These are phyloP conservation scores for Anguilla japonica DNA, from an alignment of 2,113 vertebrate species.

Conservation along the genomic window DNA sequence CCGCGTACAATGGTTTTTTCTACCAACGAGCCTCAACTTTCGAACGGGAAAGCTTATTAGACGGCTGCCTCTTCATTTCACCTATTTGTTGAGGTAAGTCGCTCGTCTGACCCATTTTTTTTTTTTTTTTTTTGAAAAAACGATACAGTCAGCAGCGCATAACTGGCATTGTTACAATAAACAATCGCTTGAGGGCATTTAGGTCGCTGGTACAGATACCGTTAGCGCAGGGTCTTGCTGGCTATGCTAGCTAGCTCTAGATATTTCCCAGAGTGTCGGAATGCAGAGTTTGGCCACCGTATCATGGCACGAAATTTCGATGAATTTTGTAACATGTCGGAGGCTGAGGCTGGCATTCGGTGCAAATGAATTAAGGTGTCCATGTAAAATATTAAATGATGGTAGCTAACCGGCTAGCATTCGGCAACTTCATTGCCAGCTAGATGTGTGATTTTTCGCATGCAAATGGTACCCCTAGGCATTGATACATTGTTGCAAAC, in stretches of 20 bases:
- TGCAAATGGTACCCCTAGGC: background rate
- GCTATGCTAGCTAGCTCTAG: background rate
- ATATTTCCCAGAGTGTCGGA: background rate
- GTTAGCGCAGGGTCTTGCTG: background rate
- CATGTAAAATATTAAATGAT: background rate
- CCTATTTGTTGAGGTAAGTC: constrained; percentile 61
- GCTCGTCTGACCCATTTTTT: background rate
- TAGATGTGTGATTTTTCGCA: background rate
- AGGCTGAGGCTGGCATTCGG: background rate
- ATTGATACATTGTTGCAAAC: background rate
- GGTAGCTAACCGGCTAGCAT: background rate
- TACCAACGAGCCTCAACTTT: constrained; percentile 64
- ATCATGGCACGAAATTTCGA: background rate
- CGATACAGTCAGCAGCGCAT: background rate
- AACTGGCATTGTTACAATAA: constrained; percentile 9
- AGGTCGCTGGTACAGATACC: background rate
- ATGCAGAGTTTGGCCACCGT: background rate
- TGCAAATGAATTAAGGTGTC: background rate
- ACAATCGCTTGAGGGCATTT: constrained; percentile 1
- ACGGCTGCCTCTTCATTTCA: constrained; percentile 52
- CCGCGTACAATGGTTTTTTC: constrained; percentile 68
- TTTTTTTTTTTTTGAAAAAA: background rate
- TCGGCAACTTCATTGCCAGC: background rate
- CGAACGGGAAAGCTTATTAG: constrained; percentile 60
- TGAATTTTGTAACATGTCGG: background rate